Conservation (phyloP, 2,797 vertebrate species). For the Amniataba percoides region DNA sequence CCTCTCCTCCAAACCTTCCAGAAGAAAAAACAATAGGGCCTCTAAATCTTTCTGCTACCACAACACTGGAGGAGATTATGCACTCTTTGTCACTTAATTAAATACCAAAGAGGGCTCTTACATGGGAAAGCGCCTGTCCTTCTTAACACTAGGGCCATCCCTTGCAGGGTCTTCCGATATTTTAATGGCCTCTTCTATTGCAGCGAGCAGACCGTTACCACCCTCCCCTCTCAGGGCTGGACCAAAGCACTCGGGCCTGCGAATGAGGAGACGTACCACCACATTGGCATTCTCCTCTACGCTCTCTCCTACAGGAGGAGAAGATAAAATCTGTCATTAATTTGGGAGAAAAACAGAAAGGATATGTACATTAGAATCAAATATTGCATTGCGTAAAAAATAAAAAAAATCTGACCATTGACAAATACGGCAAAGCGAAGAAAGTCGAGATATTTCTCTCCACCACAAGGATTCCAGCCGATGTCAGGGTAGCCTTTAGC, state of each 20-base stretch:
- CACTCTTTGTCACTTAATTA: not conserved
- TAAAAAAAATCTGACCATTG: slow-evolving; percentile 86
- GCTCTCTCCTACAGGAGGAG: slow-evolving; percentile 88
- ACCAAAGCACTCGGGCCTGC: slow-evolving; percentile 94
- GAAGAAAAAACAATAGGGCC: not conserved
- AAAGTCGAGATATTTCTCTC: slow-evolving; percentile 96
- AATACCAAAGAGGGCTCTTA: slow-evolving; percentile 62
- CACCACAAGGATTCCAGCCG: slow-evolving; percentile 95
- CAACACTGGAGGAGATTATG: not conserved
- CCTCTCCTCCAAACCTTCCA: slow-evolving; percentile 91
- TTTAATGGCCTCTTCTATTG: slow-evolving; percentile 95
- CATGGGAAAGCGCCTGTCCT: slow-evolving; percentile 93
- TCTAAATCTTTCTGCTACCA: slow-evolving; percentile 13
- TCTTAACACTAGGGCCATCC: slow-evolving; percentile 93
- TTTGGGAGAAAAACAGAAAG: slow-evolving; percentile 4
- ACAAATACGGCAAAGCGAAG: slow-evolving; percentile 97
- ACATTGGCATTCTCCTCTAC: slow-evolving; percentile 97
- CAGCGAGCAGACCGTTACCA: slow-evolving; percentile 92
- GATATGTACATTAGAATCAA: not conserved
- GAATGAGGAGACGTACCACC: slow-evolving; percentile 94
- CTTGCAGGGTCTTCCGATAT: slow-evolving; percentile 96
- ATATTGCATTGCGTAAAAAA: not conserved
- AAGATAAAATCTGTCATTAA: not conserved
- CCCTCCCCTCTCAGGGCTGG: slow-evolving; percentile 95
- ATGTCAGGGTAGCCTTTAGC: slow-evolving; percentile 96